phyloP scores from a whole-genome alignment of 2,797 vertebrate genomes.

The Psittacula echo region DNA sequence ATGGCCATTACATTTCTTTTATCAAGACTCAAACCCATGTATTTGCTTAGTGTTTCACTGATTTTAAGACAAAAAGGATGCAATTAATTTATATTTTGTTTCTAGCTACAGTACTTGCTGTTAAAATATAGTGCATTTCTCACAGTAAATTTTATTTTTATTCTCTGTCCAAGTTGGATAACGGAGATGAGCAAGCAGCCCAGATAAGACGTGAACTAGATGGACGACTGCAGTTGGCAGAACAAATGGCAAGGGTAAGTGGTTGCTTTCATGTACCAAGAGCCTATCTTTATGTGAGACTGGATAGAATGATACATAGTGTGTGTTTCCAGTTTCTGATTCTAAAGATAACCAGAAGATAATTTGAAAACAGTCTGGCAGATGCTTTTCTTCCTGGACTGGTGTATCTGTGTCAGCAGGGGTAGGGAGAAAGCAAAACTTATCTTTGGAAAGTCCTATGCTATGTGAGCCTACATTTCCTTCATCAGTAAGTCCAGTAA shows the following conservation, averaged over 20 bases:
- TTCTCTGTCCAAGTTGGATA: slow-evolving; percentile 86
- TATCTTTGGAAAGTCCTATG: not conserved
- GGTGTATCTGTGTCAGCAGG: not conserved
- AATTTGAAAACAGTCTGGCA: not conserved
- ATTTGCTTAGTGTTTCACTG: not conserved
- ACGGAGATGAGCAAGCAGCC: slow-evolving; percentile 95
- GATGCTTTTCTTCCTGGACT: not conserved
- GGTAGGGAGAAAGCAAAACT: not conserved
- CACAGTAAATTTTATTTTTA: slow-evolving; percentile 6
- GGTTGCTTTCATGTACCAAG: not conserved
- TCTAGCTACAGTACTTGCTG: not conserved
- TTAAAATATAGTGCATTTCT: not conserved
- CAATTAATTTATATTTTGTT: not conserved
- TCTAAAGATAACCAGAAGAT: not conserved
- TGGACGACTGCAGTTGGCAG: slow-evolving; percentile 89
- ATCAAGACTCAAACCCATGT: not conserved
- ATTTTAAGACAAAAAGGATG: not conserved
- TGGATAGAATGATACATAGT: not conserved
- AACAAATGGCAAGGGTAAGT: slow-evolving; percentile 90
- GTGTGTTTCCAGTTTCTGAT: not conserved
- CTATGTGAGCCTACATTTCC: not conserved
- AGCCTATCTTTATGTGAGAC: not conserved
- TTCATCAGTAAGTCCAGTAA: not conserved
- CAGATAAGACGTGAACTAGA: slow-evolving; percentile 97
- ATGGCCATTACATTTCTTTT: not conserved